phyloP scores from a whole-genome alignment of 1,140 invertebrate species.

The Magallana angulata region DNA sequence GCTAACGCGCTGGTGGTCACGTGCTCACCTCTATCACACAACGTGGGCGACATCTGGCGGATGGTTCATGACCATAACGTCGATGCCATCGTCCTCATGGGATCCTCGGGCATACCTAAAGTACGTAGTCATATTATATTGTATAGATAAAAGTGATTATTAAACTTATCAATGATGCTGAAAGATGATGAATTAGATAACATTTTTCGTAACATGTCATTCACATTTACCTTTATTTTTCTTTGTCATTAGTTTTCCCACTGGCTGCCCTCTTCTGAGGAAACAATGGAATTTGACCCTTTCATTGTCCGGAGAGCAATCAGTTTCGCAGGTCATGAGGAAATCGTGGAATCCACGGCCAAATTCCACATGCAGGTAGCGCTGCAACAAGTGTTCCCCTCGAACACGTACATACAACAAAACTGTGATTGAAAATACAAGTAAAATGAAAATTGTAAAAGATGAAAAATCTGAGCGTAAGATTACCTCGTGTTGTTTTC shows the following conservation, averaged over 20 bases:
- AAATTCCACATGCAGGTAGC: constrained; percentile 18
- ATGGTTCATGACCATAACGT: constrained; percentile 21
- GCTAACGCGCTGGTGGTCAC: neutral
- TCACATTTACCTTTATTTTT: neutral
- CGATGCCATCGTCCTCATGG: neutral
- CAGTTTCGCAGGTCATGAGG: neutral
- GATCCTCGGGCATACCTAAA: neutral
- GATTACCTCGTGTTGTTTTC: neutral
- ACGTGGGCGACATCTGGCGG: constrained; percentile 14
- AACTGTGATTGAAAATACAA: neutral
- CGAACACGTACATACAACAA: neutral
- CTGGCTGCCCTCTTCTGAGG: neutral
- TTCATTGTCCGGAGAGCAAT: constrained; percentile 26
- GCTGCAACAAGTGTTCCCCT: too few relatives aligned
- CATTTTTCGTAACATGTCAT: too few relatives aligned
- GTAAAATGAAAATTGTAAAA: neutral
- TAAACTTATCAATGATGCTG: neutral
- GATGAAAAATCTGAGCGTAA: neutral
- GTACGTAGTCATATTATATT: neutral
- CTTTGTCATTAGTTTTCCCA: neutral
- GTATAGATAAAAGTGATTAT: neutral
- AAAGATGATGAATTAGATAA: neutral
- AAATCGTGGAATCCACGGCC: constrained; percentile 11
- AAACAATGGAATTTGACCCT: constrained; percentile 7
- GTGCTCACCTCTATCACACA: constrained; percentile 13